Evolutionary conservation across 2,888 invertebrate species (phyloP).

Genomic region (Syritta pipiens): DNA sequence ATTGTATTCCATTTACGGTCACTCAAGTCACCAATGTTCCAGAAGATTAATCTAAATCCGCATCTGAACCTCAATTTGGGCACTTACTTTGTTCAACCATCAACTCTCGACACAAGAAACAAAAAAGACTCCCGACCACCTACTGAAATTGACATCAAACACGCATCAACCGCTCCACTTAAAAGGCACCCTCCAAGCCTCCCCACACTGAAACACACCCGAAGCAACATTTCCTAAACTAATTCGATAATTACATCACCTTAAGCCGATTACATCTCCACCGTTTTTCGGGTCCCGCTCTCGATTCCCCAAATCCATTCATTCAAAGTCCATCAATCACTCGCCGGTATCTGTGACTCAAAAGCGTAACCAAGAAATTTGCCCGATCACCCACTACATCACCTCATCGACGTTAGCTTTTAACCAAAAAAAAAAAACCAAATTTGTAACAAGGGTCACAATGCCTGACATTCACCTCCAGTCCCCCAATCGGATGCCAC

Average conservation of each 20-base stretch:
- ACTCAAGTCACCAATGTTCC: too few relatives aligned
- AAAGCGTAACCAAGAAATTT: slow-evolving; percentile 22
- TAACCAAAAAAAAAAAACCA: too few relatives aligned
- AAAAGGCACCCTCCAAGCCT: too few relatives aligned
- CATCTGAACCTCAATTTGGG: too few relatives aligned
- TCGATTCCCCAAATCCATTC: too few relatives aligned
- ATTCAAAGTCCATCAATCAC: slow-evolving; percentile 50
- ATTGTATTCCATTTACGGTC: too few relatives aligned
- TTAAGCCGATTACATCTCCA: slow-evolving; percentile 26
- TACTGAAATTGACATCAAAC: too few relatives aligned
- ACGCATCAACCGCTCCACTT: too few relatives aligned
- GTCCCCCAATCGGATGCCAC: neutral
- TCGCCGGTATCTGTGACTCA: slow-evolving; percentile 9
- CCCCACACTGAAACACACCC: neutral
- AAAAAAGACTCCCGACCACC: too few relatives aligned
- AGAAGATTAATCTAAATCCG: too few relatives aligned
- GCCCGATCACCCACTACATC: slow-evolving; percentile 44
- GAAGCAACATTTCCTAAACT: neutral
- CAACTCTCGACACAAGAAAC: too few relatives aligned
- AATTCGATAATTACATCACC: slow-evolving; percentile 32
- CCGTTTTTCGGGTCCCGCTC: slow-evolving; percentile 1
- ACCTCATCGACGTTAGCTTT: slow-evolving; percentile 23
- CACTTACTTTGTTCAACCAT: too few relatives aligned
- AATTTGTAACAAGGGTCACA: neutral
- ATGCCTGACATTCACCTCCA: slow-evolving; percentile 21